A percentile compares a stretch with the other conserved stretches of the same genome.
Conservation (phyloP, 2,113 vertebrate genomes). For the Rhinichthys klamathensis region DNA sequence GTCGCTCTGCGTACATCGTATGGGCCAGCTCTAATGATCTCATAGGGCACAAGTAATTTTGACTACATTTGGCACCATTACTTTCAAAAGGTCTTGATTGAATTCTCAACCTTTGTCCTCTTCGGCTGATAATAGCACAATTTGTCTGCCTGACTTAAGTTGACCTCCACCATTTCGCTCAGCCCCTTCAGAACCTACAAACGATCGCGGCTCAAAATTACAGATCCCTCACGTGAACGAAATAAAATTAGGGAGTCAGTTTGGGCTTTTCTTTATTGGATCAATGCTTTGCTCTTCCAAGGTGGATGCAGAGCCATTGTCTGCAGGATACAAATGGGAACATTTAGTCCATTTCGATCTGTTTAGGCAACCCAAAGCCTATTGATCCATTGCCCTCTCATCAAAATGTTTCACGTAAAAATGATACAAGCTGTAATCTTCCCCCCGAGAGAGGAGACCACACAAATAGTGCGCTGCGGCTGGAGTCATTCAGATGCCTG, state of each 20-base stretch:
- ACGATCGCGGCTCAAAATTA: constrained; percentile 52
- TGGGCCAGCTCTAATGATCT: background rate
- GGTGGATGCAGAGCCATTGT: constrained; percentile 64
- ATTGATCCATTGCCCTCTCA: constrained; percentile 68
- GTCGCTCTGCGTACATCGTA: background rate
- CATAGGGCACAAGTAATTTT: constrained; percentile 35
- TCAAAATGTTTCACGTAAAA: constrained; percentile 69
- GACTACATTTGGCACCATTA: constrained; percentile 21
- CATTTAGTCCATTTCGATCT: constrained; percentile 66
- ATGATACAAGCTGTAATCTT: constrained; percentile 68
- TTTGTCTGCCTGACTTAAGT: constrained; percentile 31
- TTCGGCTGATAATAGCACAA: constrained; percentile 6
- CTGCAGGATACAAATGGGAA: constrained; percentile 71
- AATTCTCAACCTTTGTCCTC: constrained; percentile 26
- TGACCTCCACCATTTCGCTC: constrained; percentile 52
- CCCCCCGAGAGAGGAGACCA: constrained; percentile 49
- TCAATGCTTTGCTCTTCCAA: constrained; percentile 71
- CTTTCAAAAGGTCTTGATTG: constrained; percentile 19
- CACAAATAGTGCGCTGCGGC: constrained; percentile 1
- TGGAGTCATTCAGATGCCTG: constrained; percentile 33
- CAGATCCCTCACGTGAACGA: constrained; percentile 60
- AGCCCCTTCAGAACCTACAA: constrained; percentile 23
- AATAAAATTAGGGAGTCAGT: constrained; percentile 57
- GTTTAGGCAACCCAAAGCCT: constrained; percentile 61
- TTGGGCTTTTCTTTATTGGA: constrained; percentile 58